phyloP scores from a whole-genome alignment of 1,140 invertebrate genomes.

The Coptotermes formosanus region DNA sequence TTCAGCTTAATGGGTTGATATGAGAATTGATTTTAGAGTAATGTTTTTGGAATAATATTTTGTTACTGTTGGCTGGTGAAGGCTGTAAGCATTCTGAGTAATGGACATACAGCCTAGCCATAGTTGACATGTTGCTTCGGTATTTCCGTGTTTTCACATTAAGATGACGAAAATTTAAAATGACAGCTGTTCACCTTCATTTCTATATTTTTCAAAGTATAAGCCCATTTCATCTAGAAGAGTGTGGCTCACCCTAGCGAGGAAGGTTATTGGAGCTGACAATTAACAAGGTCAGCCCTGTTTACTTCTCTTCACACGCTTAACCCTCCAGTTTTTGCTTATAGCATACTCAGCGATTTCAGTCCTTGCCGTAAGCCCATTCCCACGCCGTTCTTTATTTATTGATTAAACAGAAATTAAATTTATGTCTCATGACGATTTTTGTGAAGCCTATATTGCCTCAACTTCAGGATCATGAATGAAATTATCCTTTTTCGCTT shows the following conservation, averaged over 20 bases:
- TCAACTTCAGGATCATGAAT: background rate
- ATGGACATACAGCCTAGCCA: no score
- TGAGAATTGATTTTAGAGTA: no score
- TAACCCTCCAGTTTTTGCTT: background rate
- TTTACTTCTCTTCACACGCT: background rate
- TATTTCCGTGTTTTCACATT: no score
- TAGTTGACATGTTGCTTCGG: no score
- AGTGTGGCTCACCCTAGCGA: background rate
- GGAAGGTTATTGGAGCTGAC: background rate
- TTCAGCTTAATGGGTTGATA: no score
- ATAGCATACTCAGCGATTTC: background rate
- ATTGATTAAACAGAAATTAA: slow-evolving; percentile 3
- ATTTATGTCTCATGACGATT: background rate
- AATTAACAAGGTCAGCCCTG: background rate
- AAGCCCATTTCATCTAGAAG: background rate
- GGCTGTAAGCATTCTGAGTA: no score
- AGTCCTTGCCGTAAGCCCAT: background rate
- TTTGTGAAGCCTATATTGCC: background rate
- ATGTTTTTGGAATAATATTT: no score
- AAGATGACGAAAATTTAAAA: no score
- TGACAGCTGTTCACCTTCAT: no score
- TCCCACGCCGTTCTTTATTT: background rate
- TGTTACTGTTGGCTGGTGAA: no score
- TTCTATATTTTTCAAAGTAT: no score
- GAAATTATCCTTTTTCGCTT: background rate